phyloP scores from a whole-genome alignment of 1,140 invertebrate genomes.

The roundworm (Caenorhabditis elegans) region DNA sequence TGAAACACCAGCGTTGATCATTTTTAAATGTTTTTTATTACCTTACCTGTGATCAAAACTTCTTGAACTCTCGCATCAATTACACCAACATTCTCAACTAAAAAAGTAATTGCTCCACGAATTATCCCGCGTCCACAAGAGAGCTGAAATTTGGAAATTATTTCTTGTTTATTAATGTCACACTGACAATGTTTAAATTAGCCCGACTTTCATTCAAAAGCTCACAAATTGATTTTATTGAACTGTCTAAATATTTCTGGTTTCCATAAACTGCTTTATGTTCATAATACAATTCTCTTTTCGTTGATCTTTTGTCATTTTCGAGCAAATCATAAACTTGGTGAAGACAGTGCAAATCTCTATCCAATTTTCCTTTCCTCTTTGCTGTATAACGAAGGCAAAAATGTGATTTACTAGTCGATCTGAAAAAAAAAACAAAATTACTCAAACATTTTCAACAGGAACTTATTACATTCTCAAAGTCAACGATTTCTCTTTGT shows the following conservation, averaged over 20 bases:
- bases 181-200: background rate
- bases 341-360: background rate
- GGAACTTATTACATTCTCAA: background rate
- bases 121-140: conserved; percentile 47
- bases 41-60: conserved; percentile 25
- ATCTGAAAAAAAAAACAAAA: background rate
- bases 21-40: too few relatives aligned
- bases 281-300: conserved; percentile 1
- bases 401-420: background rate
- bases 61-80: conserved; percentile 38
- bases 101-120: conserved; percentile 46
- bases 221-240: background rate
- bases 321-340: background rate
- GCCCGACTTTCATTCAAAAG: background rate
- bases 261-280: background rate
- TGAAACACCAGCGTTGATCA: too few relatives aligned
- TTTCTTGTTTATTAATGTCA: background rate
- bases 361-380: background rate
- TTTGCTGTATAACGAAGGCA: background rate
- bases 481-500: background rate
- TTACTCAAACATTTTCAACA: background rate
- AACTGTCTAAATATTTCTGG: background rate
- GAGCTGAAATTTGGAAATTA: conserved; percentile 46
- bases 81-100: conserved; percentile 22
- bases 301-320: conserved; percentile 10